A percentile compares a stretch with the other conserved stretches of the same genome.
These are phyloP conservation scores for Phthorimaea operculella DNA, from an alignment of 1,140 invertebrate genomes.

Conservation along the genomic window DNA sequence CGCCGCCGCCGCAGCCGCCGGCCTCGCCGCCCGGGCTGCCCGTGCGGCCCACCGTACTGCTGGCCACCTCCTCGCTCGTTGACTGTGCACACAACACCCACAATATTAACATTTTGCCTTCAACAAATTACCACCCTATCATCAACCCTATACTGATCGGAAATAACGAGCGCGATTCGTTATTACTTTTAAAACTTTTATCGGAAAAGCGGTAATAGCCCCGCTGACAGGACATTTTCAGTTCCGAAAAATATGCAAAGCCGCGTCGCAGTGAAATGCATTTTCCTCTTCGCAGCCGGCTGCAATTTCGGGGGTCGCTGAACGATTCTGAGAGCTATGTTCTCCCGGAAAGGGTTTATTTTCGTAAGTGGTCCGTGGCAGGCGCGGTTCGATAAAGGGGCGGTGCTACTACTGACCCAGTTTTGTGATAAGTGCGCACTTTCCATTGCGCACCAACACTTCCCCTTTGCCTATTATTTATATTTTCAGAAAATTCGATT, in stretches of 20 bases:
- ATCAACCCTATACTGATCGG: not conserved
- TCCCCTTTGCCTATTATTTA: constrained; percentile 55
- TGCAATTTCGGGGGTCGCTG: constrained; percentile 22
- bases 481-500: constrained; percentile 29
- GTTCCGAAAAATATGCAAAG: constrained; percentile 36
- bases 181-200: not conserved
- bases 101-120: not conserved
- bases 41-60: constrained; percentile 48
- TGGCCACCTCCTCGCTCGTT: constrained; percentile 55
- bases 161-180: not conserved
- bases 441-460: constrained; percentile 57
- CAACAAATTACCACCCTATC: not conserved
- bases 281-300: constrained; percentile 36
- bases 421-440: constrained; percentile 61
- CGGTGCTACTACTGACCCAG: constrained; percentile 63
- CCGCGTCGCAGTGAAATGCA: constrained; percentile 33
- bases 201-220: not conserved
- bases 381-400: constrained; percentile 61
- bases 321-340: constrained; percentile 39
- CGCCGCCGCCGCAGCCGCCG: constrained; percentile 25
- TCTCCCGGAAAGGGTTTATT: constrained; percentile 41
- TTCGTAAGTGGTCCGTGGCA: constrained; percentile 29
- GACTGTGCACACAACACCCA: constrained; percentile 29
- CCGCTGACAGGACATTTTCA: constrained; percentile 18
- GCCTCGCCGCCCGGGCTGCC: constrained; percentile 31